These are phyloP conservation scores for Mantis religiosa DNA, from an alignment of 2,888 invertebrate species.

Conservation along the genomic window DNA sequence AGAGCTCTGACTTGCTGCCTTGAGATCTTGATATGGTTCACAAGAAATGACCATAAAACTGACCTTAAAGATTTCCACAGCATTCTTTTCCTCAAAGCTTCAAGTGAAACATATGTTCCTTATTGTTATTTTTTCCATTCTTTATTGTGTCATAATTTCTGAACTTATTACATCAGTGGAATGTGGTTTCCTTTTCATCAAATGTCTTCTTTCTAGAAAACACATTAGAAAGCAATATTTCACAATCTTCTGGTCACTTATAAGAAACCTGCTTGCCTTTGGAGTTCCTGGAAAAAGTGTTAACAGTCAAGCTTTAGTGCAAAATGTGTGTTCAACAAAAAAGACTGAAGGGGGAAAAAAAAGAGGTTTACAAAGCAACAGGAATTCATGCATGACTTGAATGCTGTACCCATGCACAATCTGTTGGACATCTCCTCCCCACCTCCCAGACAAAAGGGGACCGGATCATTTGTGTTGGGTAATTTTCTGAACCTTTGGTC, in stretches of 20 bases:
- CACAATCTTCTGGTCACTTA: not conserved
- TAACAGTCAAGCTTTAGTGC: not conserved
- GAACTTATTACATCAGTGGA: not conserved
- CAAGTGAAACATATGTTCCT: not conserved
- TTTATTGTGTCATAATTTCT: not conserved
- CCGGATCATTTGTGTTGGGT: not conserved
- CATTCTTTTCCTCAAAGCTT: not conserved
- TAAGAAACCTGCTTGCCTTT: not conserved
- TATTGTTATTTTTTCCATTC: not conserved
- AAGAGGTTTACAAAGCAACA: not conserved
- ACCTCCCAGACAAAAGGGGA: not conserved
- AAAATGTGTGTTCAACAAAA: not conserved
- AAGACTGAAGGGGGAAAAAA: not conserved
- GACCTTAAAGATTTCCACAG: not conserved
- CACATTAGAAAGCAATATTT: not conserved
- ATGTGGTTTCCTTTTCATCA: not conserved
- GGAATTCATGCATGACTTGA: constrained; percentile 10
- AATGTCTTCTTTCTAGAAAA: not conserved
- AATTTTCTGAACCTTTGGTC: not conserved
- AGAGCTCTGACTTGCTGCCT: not conserved
- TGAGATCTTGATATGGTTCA: not conserved
- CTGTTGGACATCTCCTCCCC: not conserved
- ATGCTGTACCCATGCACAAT: not conserved
- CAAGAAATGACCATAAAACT: not conserved
- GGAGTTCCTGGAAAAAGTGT: not conserved